Evolutionary conservation across 1,140 invertebrate species (phyloP).

Genomic region (Drosophila lowei): DNA sequence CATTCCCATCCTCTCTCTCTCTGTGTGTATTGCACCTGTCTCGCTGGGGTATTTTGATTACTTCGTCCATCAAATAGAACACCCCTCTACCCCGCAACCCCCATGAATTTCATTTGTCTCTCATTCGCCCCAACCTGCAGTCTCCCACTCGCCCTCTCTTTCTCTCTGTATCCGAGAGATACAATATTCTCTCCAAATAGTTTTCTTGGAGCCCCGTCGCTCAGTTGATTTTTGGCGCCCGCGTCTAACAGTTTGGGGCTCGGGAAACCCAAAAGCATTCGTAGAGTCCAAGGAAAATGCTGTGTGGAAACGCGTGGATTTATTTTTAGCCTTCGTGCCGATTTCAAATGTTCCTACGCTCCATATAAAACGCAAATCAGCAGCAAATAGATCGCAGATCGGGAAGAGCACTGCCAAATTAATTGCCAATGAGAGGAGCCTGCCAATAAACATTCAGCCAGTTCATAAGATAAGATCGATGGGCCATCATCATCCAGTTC

Average conservation of each 20-base stretch:
- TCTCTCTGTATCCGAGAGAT: neutral
- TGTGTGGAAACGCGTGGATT: conserved; percentile 37
- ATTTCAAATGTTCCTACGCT: conserved; percentile 36
- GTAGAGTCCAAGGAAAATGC: conserved; percentile 43
- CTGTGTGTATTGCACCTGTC: conserved; percentile 26
- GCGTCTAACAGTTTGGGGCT: conserved; percentile 32
- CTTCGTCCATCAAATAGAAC: conserved; percentile 42
- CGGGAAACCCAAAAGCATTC: conserved; percentile 20
- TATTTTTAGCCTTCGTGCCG: conserved; percentile 50
- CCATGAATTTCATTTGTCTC: neutral
- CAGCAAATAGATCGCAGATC: conserved; percentile 3
- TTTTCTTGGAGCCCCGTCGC: conserved; percentile 29
- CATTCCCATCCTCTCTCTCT: neutral
- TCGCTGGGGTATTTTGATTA: conserved; percentile 22
- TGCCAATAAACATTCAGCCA: conserved; percentile 9
- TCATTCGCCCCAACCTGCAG: neutral
- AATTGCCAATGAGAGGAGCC: conserved; percentile 21
- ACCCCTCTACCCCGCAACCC: neutral
- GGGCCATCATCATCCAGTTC: conserved; percentile 7
- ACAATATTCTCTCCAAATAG: conserved; percentile 28
- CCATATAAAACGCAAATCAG: conserved; percentile 22
- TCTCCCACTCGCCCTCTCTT: neutral
- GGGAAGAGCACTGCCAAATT: conserved; percentile 36
- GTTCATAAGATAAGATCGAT: conserved; percentile 9
- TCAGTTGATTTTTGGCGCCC: conserved; percentile 66